A percentile compares a stretch with the other conserved stretches of the same genome.
Evolutionary conservation across 2,888 invertebrate genomes (phyloP).

Genomic region (Agriopis aurantiaria): DNA sequence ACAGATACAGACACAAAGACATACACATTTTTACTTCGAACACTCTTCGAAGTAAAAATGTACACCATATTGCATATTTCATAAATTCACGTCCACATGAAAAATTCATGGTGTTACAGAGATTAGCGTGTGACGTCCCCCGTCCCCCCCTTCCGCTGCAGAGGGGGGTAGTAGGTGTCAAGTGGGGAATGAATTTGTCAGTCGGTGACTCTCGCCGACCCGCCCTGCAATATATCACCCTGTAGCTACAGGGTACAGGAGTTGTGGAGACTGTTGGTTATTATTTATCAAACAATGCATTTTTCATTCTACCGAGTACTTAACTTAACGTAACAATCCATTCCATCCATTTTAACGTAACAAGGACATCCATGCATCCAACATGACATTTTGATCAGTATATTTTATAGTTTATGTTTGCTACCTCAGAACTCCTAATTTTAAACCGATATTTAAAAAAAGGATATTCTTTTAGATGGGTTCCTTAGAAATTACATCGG

Average conservation of each 20-base stretch:
- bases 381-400: no score
- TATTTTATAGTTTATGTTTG: no score
- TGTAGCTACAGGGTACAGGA: conserved; percentile 43
- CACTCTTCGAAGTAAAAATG: not conserved
- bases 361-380: not conserved
- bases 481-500: no score
- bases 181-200: conserved; percentile 79
- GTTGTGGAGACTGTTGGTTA: conserved; percentile 36
- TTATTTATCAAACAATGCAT: not conserved
- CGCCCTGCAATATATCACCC: conserved; percentile 68
- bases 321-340: no score
- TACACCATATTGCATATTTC: conserved; percentile 25
- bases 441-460: no score
- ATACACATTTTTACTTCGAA: no score
- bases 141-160: conserved; percentile 39
- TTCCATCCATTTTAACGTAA: no score
- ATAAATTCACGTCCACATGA: conserved; percentile 48
- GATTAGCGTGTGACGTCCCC: conserved; percentile 54
- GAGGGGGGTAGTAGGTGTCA: conserved; percentile 60
- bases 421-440: no score
- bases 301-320: no score
- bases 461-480: no score
- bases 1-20: no score
- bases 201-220: conserved; percentile 68
- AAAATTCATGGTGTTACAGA: conserved; percentile 56